A percentile compares a stretch with the other conserved stretches of the same genome.
phyloP scores from a whole-genome alignment of 2,888 invertebrate species.

The Tachina fera region DNA sequence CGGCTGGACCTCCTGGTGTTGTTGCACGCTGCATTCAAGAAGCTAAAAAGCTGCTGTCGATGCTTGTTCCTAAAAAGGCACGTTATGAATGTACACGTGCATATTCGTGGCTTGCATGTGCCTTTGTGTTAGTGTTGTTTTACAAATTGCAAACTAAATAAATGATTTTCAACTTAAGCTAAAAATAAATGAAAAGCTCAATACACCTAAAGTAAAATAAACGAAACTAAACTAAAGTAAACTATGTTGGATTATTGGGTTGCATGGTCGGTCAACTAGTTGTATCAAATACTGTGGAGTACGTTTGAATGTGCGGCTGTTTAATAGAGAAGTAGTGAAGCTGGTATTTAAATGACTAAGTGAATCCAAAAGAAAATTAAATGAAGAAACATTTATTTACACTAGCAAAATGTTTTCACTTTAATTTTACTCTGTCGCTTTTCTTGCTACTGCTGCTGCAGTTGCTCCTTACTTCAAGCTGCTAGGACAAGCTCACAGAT shows the following conservation, averaged over 20 bases:
- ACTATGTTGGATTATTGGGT: constrained; percentile 57
- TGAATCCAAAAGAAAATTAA: constrained; percentile 33
- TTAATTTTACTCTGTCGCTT: constrained; percentile 36
- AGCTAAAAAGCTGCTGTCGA: constrained; percentile 51
- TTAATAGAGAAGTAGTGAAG: background rate
- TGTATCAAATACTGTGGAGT: constrained; percentile 23
- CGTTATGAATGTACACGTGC: background rate
- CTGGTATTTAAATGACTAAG: constrained; percentile 27
- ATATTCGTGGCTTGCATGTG: background rate
- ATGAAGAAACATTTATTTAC: constrained; percentile 67
- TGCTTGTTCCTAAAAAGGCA: constrained; percentile 6
- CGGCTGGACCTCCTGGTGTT: constrained; percentile 70
- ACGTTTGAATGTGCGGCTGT: background rate
- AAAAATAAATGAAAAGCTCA: constrained; percentile 64
- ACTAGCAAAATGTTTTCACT: constrained; percentile 61
- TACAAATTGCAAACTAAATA: constrained; percentile 65
- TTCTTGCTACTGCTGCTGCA: background rate
- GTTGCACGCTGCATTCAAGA: constrained; percentile 51
- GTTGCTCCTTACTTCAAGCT: background rate
- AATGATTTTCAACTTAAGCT: constrained; percentile 66
- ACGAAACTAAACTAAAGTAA: constrained; percentile 40
- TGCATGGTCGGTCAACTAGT: constrained; percentile 44
- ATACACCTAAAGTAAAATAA: constrained; percentile 48
- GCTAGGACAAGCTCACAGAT: constrained; percentile 13
- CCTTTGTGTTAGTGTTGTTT: constrained; percentile 15